phyloP scores from a whole-genome alignment of 2,888 invertebrate genomes.

The Cotesia congregata region DNA sequence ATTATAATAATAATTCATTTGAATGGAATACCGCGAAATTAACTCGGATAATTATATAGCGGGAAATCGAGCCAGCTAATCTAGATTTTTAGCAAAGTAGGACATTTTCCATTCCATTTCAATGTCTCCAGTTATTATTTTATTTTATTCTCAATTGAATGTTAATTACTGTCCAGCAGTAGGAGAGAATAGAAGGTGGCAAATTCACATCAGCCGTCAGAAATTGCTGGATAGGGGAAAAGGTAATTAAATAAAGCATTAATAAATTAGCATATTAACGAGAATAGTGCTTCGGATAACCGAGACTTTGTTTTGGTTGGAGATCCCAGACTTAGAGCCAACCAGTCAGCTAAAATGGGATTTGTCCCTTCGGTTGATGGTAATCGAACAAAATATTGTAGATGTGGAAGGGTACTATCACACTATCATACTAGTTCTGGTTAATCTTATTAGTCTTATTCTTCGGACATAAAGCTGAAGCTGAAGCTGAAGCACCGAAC shows the following conservation, averaged over 20 bases:
- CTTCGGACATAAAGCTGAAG: neutral
- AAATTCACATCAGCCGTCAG: constrained; percentile 30
- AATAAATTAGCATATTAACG: constrained; percentile 69
- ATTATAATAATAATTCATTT: neutral
- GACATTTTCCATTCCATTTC: constrained; percentile 37
- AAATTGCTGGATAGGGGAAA: constrained; percentile 1
- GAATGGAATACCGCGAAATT: neutral
- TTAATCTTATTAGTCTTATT: constrained; percentile 30
- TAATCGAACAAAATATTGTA: constrained; percentile 69
- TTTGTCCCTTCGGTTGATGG: constrained; percentile 59
- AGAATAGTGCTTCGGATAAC: constrained; percentile 44
- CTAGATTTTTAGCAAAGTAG: neutral
- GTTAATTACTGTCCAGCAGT: too few relatives aligned
- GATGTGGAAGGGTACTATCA: constrained; percentile 56
- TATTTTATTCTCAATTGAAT: too few relatives aligned
- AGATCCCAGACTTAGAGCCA: constrained; percentile 3
- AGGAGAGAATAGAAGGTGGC: too few relatives aligned
- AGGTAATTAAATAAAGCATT: constrained; percentile 62
- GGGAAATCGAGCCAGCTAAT: neutral
- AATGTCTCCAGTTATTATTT: too few relatives aligned
- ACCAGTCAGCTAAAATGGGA: constrained; percentile 41
- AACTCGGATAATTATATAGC: neutral
- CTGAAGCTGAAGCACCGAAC: neutral
- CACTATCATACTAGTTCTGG: constrained; percentile 7
- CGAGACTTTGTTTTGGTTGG: constrained; percentile 14